Base-by-base conservation (phyloP, 2,113 vertebrate species). In the Phodopus roborovskii region DNA sequence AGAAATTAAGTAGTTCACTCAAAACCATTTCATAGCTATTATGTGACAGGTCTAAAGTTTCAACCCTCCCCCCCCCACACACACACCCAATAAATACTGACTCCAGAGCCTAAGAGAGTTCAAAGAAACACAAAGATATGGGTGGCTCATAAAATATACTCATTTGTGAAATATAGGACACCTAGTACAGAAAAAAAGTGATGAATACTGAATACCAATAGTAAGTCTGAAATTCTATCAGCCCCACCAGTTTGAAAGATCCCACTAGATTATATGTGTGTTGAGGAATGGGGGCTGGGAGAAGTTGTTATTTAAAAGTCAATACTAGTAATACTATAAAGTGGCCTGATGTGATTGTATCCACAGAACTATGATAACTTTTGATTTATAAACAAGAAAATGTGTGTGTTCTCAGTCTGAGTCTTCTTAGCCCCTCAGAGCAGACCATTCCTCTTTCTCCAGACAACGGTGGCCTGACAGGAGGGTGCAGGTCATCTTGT, bases 271-370 rank as follows among this genome's bases (percentile, higher is more conserved):
- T 42, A 33, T 33, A 7, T 28, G 11, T 39, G 19, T 82, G 13
- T 42, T 15, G 17, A 7, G 5, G 3, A 7, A 11, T 13, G 0
- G 5, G 3, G 19, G 24, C n/a, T 4, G 28, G 15, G 13, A 33
- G n/a, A 7, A 50, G 36, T 4, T 13, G 17, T 62, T n/a, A 4
- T 33, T 68, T 39, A 45, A 81, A 75, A 75, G 7, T 22, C 10
- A 74, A 22, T 42, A 45, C 73, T 75, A 45, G 19, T 56, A 64
- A 71, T 70, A 79, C 74, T 22, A 71, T 62, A 66, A 60, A 68
- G 48, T 26, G 3, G 13, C 60, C 42, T 90, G 53, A 39, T 33
- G 33, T 56, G 50, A 42, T 50, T n/a, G 7, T 60, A 42, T 26
- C 70, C 36, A 17, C 8, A 64, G 60, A 83, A 33, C 42, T 30